Evolutionary conservation across 2,888 invertebrate genomes (phyloP), one percentile per base, ranked within the genome.

Genomic region (Eilema depressum): DNA sequence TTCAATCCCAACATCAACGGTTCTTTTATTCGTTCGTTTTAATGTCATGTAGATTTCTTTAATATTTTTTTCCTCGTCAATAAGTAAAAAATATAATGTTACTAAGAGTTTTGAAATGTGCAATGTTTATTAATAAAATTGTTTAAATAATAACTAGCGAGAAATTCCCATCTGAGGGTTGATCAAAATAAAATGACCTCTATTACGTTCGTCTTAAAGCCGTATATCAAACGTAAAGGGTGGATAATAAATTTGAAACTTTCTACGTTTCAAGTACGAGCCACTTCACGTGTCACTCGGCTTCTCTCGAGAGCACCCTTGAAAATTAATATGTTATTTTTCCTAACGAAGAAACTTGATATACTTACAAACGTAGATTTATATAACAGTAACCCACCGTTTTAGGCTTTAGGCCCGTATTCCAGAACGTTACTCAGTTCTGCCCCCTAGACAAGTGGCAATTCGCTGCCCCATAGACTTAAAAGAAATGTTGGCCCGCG

Each of bases 211-310:
- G 72, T 63, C 63, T 26, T 62, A 75, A 73, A 74, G 77, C 68
- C 68, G 69, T 64, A 70, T 75, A 72, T 76, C 64, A 73, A 78
- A 81, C 75, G 68, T 61, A 41, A 71, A 71, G 65, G 72, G 37
- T 64, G 53, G 56, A 77, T 70, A 75, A 82, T 83, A 85, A 81
- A 85, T 79, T 80, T 75, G 57, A 79, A 81, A 78, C 66, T 78
- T 67, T 70, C 76, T 63, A 71, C 71, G 73, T 69, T 66, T 76
- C 65, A 78, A 75, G 76, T 74, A 75, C 70, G 63, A 47, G 64
- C 53, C 76, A 70, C 76, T 83, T 69, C 74, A 79, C 74, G 74
- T 69, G 81, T 75, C 71, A 68, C 63, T 59, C 41, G 69, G 63
- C 66, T 70, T 75, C 77, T 75, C 73, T 37, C 59, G 75, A 76